phyloP scores from a whole-genome alignment of 1,140 invertebrate species.

The Temnothorax longispinosus region DNA sequence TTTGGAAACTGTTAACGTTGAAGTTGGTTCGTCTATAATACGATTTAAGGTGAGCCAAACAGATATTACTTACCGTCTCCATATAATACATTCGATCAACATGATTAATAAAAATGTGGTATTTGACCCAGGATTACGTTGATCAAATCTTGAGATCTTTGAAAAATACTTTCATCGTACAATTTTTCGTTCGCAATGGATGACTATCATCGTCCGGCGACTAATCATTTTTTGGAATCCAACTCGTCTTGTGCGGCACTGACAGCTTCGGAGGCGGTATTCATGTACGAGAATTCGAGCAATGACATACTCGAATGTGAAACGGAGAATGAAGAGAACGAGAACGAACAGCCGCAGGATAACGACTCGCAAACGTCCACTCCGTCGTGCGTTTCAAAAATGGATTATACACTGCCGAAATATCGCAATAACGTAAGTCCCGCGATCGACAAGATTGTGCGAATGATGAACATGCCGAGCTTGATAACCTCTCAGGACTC shows the following conservation, averaged over 20 bases:
- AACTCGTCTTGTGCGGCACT: background rate
- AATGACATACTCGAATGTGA: background rate
- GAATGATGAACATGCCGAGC: background rate
- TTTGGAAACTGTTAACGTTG: background rate
- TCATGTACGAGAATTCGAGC: background rate
- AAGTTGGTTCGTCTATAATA: background rate
- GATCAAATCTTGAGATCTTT: background rate
- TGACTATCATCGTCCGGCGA: background rate
- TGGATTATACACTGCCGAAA: background rate
- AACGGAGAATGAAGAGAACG: background rate
- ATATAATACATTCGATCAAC: background rate
- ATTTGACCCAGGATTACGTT: background rate
- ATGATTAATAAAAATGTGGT: background rate
- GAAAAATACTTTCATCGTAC: background rate
- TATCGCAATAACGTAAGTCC: background rate
- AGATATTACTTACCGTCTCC: background rate
- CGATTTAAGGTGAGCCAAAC: background rate
- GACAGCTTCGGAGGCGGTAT: background rate
- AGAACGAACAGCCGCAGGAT: background rate
- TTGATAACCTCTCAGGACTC: background rate
- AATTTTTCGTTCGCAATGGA: background rate
- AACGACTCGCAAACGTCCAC: background rate
- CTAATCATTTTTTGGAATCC: background rate
- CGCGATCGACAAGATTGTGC: slow-evolving; percentile 18
- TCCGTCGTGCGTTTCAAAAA: background rate